These are phyloP conservation scores for Siniperca knerii DNA, from an alignment of 2,113 vertebrate genomes.

Conservation along the genomic window DNA sequence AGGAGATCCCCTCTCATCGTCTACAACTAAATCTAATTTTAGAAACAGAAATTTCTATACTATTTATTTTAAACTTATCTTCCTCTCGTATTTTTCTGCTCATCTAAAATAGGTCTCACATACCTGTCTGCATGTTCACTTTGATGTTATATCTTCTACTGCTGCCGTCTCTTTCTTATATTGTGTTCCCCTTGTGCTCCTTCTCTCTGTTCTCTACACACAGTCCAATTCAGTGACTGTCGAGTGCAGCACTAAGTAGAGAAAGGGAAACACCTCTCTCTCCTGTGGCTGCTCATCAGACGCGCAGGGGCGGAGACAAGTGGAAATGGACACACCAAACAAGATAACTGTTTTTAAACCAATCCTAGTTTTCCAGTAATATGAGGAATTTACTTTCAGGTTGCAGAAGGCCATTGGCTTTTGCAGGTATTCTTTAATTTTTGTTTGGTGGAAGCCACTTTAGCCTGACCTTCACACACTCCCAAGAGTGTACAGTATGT, in stretches of 20 bases:
- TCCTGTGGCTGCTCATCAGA: conserved; percentile 33
- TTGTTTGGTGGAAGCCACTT: background rate
- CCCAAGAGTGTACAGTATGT: background rate
- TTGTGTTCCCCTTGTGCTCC: background rate
- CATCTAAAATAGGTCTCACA: conserved; percentile 7
- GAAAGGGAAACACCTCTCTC: conserved; percentile 36
- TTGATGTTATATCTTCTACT: conserved; percentile 14
- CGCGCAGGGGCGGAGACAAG: conserved; percentile 39
- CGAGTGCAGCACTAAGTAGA: conserved; percentile 14
- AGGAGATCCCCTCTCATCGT: background rate
- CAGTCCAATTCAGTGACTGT: conserved; percentile 35
- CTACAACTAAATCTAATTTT: background rate
- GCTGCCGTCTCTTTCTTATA: background rate
- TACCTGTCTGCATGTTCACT: conserved; percentile 61
- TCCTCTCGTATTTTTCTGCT: background rate
- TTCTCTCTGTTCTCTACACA: conserved; percentile 11
- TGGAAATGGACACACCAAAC: background rate
- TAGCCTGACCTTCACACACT: background rate
- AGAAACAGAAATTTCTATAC: background rate
- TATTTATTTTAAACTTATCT: too few species aligned
- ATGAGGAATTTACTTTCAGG: background rate
- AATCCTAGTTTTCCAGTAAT: background rate
- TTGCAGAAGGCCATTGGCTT: background rate
- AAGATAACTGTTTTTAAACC: background rate
- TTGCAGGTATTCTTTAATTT: background rate